These are phyloP conservation scores for Bradypodion ventrale DNA, from an alignment of 2,797 vertebrate species.

Conservation along the genomic window DNA sequence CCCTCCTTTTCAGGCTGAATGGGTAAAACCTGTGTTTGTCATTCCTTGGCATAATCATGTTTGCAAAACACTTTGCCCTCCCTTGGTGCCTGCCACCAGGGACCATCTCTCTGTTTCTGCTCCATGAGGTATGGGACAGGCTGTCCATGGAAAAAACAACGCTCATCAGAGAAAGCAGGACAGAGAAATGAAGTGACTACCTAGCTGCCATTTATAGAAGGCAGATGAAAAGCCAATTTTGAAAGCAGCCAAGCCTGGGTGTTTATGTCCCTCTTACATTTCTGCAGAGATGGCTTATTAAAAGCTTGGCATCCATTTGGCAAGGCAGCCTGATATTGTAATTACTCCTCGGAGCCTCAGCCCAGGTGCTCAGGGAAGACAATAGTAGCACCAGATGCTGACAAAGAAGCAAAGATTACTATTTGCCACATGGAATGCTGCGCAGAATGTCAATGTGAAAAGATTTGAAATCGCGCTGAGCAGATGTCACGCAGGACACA, in stretches of 20 bases:
- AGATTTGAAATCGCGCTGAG: neutral
- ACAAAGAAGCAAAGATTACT: neutral
- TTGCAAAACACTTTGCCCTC: slow-evolving; percentile 64
- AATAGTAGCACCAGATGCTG: slow-evolving; percentile 42
- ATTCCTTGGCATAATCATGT: slow-evolving; percentile 42
- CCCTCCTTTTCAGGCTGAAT: neutral
- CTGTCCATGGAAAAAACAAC: slow-evolving; percentile 71
- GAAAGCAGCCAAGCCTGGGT: slow-evolving; percentile 56
- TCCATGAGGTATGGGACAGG: slow-evolving; percentile 52
- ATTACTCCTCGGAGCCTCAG: slow-evolving; percentile 43
- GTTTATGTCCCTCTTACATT: slow-evolving; percentile 48
- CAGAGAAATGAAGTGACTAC: slow-evolving; percentile 60
- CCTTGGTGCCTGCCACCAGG: slow-evolving; percentile 52
- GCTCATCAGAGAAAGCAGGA: slow-evolving; percentile 49
- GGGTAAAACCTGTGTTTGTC: slow-evolving; percentile 39
- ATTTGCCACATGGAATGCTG: neutral
- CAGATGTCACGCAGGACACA: too few relatives aligned
- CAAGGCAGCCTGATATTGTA: slow-evolving; percentile 44
- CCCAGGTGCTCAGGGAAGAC: slow-evolving; percentile 21
- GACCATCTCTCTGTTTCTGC: slow-evolving; percentile 30
- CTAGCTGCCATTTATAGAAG: slow-evolving; percentile 67
- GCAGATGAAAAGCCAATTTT: slow-evolving; percentile 59
- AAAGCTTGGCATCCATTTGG: slow-evolving; percentile 51
- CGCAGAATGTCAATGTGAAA: neutral
- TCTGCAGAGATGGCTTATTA: slow-evolving; percentile 52